Base-by-base conservation (phyloP, 2,888 invertebrate genomes). In the Drosophila macrospina region DNA sequence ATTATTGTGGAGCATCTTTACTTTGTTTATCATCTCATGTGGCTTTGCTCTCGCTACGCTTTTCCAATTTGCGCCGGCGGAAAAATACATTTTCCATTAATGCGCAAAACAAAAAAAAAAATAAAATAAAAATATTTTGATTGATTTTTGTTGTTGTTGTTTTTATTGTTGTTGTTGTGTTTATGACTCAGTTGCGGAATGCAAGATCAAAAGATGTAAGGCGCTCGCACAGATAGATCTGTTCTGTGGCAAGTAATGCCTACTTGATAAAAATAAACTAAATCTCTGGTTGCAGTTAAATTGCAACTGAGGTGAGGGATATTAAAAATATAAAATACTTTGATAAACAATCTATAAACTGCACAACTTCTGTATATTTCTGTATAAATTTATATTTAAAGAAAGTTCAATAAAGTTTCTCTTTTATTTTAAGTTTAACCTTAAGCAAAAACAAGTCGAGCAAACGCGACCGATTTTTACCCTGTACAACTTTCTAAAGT, bases 101-200 rank as follows among this genome's bases (percentile, higher is more conserved):
- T 51, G 52, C 42, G 59, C 39, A 57, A 54, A 52, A n/a, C n/a
- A n/a, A n/a, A n/a, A n/a, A n/a, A n/a, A n/a, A n/a, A n/a, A n/a
- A n/a, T n/a, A n/a, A n/a, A n/a, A n/a, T n/a, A n/a, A 20, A 56
- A 48, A 48, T 65, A 52, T 70, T 82, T 73, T 86, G 77, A 82
- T 86, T 78, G 75, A 86, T 55, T 47, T 45, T 32, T 39, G 41
- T 24, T 52, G 34, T 36, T 69, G 51, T 78, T 54, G 28, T 26
- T 39, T 6, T 28, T 28, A 28, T 28, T 32, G 67, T 54, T 36
- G 20, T 20, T 13, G n/a, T 5, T 15, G 47, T 62, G 30, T 66
- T 48, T 41, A 63, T 85, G 82, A 76, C 11, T 74, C 82, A 77
- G 54, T 47, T 28, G 16, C 26, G 45, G 55, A 56, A 69, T 70